Evolutionary conservation across 2,888 invertebrate species (phyloP).

Genomic region (Tubulanus polymorphus): DNA sequence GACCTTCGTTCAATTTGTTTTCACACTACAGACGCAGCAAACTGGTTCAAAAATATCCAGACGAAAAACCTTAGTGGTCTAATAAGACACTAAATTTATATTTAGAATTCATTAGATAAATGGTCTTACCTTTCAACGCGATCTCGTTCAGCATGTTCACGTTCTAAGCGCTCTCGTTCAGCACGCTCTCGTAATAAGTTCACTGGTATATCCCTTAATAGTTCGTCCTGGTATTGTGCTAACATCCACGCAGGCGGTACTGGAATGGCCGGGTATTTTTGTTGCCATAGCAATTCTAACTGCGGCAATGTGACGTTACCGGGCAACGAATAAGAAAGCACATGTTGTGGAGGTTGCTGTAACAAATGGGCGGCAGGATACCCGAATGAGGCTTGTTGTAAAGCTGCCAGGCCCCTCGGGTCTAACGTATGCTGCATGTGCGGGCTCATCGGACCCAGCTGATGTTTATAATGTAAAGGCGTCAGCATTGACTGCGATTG

Average conservation of each 20-base stretch:
- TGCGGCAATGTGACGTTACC: slow-evolving; percentile 26
- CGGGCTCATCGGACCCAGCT: neutral
- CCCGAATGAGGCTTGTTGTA: slow-evolving; percentile 1
- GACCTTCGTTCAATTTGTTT: too few species aligned
- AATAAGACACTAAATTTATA: too few species aligned
- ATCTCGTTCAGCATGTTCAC: slow-evolving; percentile 58
- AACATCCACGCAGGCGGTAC: slow-evolving; percentile 44
- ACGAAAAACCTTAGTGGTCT: too few species aligned
- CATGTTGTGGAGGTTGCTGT: neutral
- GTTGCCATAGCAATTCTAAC: slow-evolving; percentile 48
- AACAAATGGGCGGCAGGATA: neutral
- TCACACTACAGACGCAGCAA: too few species aligned
- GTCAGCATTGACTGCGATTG: slow-evolving; percentile 10
- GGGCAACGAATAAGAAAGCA: slow-evolving; percentile 2
- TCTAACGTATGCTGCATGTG: slow-evolving; percentile 10
- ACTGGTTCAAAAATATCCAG: too few species aligned
- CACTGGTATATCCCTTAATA: slow-evolving; percentile 28
- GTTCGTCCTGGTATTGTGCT: slow-evolving; percentile 41
- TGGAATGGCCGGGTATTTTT: slow-evolving; percentile 43
- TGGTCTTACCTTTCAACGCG: slow-evolving; percentile 31
- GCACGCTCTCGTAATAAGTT: slow-evolving; percentile 32
- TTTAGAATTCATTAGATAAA: too few species aligned
- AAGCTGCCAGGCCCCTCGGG: slow-evolving; percentile 9
- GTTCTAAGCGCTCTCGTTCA: slow-evolving; percentile 20
- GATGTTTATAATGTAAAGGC: slow-evolving; percentile 1